Conservation (phyloP, 35 echinoderm and acorn worm species). For the Amphiura filiformis region DNA sequence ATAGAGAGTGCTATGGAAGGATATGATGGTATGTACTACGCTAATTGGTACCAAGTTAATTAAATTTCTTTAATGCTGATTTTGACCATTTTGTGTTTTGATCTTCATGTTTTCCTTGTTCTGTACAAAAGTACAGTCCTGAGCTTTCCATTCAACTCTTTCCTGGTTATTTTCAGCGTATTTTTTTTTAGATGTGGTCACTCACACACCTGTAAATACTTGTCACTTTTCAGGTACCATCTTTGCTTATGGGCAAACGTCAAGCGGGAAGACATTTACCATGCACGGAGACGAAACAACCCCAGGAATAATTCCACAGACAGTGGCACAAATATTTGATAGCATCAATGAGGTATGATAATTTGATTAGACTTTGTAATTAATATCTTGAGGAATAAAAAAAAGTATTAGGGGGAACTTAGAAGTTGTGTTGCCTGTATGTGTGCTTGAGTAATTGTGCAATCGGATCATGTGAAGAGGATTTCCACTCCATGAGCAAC, state of each 20-base stretch:
- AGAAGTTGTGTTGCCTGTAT: neutral
- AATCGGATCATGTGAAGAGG: neutral
- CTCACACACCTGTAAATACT: neutral
- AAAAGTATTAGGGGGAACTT: too few species aligned
- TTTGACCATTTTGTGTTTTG: neutral
- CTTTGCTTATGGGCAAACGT: constrained; percentile 94
- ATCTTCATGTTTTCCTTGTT: neutral
- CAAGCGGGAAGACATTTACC: constrained; percentile 90
- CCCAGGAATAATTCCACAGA: constrained; percentile 72
- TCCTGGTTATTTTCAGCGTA: neutral
- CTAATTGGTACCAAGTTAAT: neutral
- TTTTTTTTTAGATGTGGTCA: neutral
- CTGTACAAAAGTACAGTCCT: neutral
- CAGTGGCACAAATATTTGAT: constrained; percentile 68
- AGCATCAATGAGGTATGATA: constrained; percentile 81
- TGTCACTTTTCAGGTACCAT: constrained; percentile 75
- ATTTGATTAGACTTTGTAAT: neutral
- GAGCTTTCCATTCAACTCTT: neutral
- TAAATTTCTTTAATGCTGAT: neutral
- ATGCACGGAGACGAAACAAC: constrained; percentile 59
- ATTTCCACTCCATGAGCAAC: too few species aligned
- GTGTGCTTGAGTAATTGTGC: neutral
- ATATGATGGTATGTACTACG: constrained; percentile 60
- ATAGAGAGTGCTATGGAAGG: constrained; percentile 76
- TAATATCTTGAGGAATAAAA: neutral